These are phyloP conservation scores for Calvadosia cruxmelitensis DNA, from an alignment of 30 jellyfish, hydroid and myxozoan species.

Conservation along the genomic window DNA sequence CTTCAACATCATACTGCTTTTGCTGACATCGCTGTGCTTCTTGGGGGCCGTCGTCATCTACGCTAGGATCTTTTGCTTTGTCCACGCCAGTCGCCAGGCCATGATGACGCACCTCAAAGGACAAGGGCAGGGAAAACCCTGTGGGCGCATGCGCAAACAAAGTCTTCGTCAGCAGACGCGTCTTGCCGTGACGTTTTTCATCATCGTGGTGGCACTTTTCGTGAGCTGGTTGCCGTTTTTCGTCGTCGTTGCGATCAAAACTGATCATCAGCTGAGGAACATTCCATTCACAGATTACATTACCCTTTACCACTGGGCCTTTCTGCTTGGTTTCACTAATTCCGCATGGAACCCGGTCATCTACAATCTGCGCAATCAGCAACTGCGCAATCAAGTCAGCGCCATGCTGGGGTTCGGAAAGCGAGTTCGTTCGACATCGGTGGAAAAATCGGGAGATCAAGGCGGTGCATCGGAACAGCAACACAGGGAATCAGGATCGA, in stretches of 20 bases:
- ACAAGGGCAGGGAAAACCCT: background rate
- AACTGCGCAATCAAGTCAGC: background rate
- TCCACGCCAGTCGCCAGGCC: background rate
- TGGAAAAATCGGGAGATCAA: background rate
- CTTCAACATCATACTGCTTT: slow-evolving; percentile 7
- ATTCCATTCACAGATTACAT: background rate
- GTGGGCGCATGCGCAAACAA: background rate
- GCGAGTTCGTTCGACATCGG: background rate
- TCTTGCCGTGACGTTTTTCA: slow-evolving; percentile 23
- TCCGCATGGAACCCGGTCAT: slow-evolving; percentile 20
- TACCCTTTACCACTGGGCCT: slow-evolving; percentile 23
- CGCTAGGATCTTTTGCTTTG: slow-evolving; percentile 5
- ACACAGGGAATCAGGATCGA: too few species aligned
- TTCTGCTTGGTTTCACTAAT: slow-evolving; percentile 9
- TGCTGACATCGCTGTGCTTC: slow-evolving; percentile 1
- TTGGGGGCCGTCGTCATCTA: slow-evolving; percentile 2
- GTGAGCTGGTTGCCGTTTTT: slow-evolving; percentile 51
- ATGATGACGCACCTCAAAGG: background rate
- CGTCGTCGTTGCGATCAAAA: slow-evolving; percentile 6
- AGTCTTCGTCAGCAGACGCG: slow-evolving; percentile 14
- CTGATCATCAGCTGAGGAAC: slow-evolving; percentile 5
- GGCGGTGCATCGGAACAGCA: too few species aligned
- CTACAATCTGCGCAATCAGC: slow-evolving; percentile 17
- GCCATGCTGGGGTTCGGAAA: background rate
- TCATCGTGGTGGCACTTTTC: slow-evolving; percentile 17